phyloP scores from a whole-genome alignment of 2,888 invertebrate genomes.

The Sarcophaga rosellei region DNA sequence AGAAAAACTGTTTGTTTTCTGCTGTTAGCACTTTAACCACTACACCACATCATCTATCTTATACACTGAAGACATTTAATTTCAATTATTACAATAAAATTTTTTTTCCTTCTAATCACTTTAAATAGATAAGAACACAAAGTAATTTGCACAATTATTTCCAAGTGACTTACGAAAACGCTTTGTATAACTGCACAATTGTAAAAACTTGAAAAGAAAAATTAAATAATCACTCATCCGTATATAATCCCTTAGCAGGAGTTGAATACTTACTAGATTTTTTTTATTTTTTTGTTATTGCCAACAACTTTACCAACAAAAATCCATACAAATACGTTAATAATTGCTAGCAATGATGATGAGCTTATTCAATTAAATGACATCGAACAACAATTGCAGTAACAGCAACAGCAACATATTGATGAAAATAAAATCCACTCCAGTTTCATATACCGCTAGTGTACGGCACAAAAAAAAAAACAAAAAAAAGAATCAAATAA shows the following conservation, averaged over 20 bases:
- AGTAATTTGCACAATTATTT: slow-evolving; percentile 15
- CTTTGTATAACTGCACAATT: background rate
- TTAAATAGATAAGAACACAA: background rate
- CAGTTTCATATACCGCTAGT: slow-evolving; percentile 55
- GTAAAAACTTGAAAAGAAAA: slow-evolving; percentile 31
- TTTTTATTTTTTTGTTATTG: slow-evolving; percentile 7
- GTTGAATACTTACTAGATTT: background rate
- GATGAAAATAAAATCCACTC: slow-evolving; percentile 46
- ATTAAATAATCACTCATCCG: slow-evolving; percentile 48
- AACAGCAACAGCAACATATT: slow-evolving; percentile 7
- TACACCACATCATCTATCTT: too few species aligned
- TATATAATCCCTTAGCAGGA: slow-evolving; percentile 33
- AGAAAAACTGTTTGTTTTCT: too few species aligned
- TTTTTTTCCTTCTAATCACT: background rate
- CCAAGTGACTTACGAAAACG: slow-evolving; percentile 44
- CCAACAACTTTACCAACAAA: slow-evolving; percentile 22
- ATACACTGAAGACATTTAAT: background rate
- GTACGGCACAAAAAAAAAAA: slow-evolving; percentile 65
- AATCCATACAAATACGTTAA: slow-evolving; percentile 66
- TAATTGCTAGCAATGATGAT: slow-evolving; percentile 70
- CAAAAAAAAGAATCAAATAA: slow-evolving; percentile 70
- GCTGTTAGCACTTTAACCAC: too few species aligned
- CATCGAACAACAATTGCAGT: slow-evolving; percentile 47
- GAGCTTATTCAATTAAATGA: slow-evolving; percentile 74
- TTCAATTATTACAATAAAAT: background rate